These are phyloP conservation scores for Salvelinus fontinalis DNA, from an alignment of 2,113 vertebrate genomes.

Conservation along the genomic window DNA sequence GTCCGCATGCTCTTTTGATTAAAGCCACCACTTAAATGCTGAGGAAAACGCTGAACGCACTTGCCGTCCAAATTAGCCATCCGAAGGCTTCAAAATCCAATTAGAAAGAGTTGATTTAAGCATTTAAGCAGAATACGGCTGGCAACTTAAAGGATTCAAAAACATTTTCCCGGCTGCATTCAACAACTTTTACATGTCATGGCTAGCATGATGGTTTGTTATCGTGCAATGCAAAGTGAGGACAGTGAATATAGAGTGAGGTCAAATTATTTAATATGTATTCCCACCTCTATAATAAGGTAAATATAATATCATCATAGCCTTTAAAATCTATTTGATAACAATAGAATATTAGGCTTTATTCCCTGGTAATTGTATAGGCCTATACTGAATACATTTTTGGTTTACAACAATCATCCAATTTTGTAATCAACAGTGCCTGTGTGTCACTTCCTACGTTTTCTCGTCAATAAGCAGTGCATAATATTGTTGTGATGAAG, in stretches of 20 bases:
- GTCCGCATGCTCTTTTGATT: constrained; percentile 80
- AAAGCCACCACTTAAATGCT: constrained; percentile 74
- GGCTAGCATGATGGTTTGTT: constrained; percentile 52
- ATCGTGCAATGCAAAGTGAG: constrained; percentile 51
- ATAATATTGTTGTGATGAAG: too few species aligned
- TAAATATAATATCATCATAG: constrained; percentile 11
- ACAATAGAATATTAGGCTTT: background rate
- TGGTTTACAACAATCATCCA: background rate
- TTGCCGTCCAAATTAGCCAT: constrained; percentile 79
- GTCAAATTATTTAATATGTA: background rate
- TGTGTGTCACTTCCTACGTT: too few species aligned
- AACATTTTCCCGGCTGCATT: constrained; percentile 71
- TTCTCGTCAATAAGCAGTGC: too few species aligned
- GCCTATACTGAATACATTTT: background rate
- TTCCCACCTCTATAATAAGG: constrained; percentile 14
- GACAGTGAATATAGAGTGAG: constrained; percentile 17
- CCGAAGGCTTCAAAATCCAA: constrained; percentile 78
- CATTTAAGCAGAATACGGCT: constrained; percentile 75
- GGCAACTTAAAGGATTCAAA: constrained; percentile 73
- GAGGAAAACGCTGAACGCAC: constrained; percentile 79
- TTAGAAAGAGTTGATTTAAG: constrained; percentile 79
- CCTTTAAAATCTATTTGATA: background rate
- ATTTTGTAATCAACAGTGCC: too few species aligned
- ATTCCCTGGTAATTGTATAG: background rate
- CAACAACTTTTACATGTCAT: constrained; percentile 68